These are phyloP conservation scores for Phlogophora meticulosa DNA, from an alignment of 2,888 invertebrate genomes.

Conservation along the genomic window DNA sequence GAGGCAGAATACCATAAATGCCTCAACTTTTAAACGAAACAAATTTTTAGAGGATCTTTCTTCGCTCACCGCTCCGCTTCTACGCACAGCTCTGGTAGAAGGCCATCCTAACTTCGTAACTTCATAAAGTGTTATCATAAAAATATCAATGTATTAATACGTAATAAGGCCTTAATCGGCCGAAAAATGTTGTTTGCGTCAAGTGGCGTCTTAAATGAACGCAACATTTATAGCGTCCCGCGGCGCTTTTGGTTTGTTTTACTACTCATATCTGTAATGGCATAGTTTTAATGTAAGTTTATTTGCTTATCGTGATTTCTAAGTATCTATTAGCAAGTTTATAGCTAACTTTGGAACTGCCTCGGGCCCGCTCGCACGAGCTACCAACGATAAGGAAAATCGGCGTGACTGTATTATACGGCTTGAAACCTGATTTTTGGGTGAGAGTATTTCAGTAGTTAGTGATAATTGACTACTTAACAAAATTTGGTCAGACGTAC, in stretches of 20 bases:
- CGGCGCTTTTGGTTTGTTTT: conserved; percentile 64
- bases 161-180: conserved; percentile 65
- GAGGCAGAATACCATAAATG: neutral
- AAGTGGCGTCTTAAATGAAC: conserved; percentile 62
- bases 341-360: conserved; percentile 41
- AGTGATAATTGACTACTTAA: neutral
- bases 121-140: conserved; percentile 64
- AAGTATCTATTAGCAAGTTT: conserved; percentile 58
- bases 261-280: conserved; percentile 62
- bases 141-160: conserved; percentile 67
- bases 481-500: neutral
- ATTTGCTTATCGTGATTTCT: conserved; percentile 64
- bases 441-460: neutral
- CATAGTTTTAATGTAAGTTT: conserved; percentile 59
- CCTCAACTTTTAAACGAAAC: neutral
- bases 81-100: conserved; percentile 1
- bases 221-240: conserved; percentile 62
- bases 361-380: conserved; percentile 18
- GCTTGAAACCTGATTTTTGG: neutral
- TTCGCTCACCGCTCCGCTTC: conserved; percentile 23
- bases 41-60: too few relatives aligned
- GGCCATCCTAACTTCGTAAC: conserved; percentile 23
- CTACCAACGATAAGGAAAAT: conserved; percentile 8
- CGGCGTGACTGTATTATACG: neutral
- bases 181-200: conserved; percentile 62